A percentile compares a stretch with the other conserved stretches of the same genome.
phyloP scores from a whole-genome alignment of 2,113 vertebrate species.

The Otus sunia region DNA sequence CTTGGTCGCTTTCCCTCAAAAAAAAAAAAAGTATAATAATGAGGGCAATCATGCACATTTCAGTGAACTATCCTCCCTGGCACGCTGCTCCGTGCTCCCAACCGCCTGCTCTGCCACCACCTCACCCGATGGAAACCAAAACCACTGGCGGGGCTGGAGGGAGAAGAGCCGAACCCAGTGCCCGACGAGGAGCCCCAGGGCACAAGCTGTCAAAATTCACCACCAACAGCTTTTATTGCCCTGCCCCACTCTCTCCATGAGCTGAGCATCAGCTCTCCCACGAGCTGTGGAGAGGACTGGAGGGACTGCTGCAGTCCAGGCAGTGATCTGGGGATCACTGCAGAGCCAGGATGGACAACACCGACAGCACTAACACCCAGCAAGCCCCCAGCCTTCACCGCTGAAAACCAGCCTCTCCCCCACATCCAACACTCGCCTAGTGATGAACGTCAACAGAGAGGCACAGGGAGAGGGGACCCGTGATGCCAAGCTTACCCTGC shows the following conservation, averaged over 20 bases:
- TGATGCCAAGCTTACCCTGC: slow-evolving; percentile 84
- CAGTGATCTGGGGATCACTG: neutral
- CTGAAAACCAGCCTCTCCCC: neutral
- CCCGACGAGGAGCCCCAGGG: neutral
- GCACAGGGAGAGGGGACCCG: accelerated
- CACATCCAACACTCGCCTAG: neutral
- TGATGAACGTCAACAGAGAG: neutral
- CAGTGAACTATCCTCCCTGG: slow-evolving; percentile 1
- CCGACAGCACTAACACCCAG: accelerated
- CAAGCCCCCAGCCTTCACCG: neutral
- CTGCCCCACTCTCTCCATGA: neutral
- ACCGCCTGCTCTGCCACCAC: neutral
- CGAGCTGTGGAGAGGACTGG: neutral
- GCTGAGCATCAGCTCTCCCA: neutral
- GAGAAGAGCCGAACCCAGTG: neutral
- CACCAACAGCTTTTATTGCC: neutral
- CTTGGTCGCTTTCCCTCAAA: neutral
- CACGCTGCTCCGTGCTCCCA: neutral
- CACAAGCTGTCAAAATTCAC: neutral
- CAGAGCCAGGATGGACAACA: neutral
- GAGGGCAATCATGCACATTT: neutral
- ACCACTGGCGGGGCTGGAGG: neutral
- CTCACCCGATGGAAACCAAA: neutral
- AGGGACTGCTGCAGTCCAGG: accelerated
- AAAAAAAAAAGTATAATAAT: neutral